phyloP scores from a whole-genome alignment of 2,113 vertebrate species.

The Scytalopus superciliaris region DNA sequence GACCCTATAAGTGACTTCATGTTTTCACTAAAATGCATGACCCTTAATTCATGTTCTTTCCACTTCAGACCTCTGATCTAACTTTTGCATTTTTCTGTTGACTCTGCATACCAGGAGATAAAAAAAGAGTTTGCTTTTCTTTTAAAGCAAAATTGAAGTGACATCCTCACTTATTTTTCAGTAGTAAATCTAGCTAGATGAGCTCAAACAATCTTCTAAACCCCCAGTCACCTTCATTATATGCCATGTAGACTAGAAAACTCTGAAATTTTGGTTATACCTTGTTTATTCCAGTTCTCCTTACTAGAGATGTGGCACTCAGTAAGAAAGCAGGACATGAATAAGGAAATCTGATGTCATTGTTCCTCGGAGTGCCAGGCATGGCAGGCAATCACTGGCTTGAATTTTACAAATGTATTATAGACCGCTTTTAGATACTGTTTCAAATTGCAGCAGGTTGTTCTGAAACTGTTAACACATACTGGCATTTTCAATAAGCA shows the following conservation, averaged over 20 bases:
- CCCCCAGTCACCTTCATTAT: background rate
- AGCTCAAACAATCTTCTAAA: background rate
- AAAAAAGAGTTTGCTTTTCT: background rate
- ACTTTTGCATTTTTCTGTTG: background rate
- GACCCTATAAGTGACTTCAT: accelerated
- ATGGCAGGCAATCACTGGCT: background rate
- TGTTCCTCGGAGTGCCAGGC: background rate
- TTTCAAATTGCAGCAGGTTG: background rate
- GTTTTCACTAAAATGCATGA: background rate
- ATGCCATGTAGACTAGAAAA: background rate
- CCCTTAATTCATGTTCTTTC: background rate
- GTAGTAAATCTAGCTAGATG: background rate
- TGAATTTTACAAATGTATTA: background rate
- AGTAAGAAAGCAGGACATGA: background rate
- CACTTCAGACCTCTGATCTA: background rate
- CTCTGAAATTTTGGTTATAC: background rate
- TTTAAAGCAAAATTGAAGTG: background rate
- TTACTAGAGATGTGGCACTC: background rate
- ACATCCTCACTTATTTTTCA: background rate
- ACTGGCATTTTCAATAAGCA: background rate
- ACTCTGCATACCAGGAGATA: background rate
- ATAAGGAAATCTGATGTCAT: background rate
- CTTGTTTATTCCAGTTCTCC: background rate
- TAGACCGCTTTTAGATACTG: background rate
- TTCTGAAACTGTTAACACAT: background rate